Percentiles rank a stretch among this genome's conserved stretches.
Evolutionary conservation across 2,888 invertebrate genomes (phyloP).

Genomic region (Sclerodermus sp.): DNA sequence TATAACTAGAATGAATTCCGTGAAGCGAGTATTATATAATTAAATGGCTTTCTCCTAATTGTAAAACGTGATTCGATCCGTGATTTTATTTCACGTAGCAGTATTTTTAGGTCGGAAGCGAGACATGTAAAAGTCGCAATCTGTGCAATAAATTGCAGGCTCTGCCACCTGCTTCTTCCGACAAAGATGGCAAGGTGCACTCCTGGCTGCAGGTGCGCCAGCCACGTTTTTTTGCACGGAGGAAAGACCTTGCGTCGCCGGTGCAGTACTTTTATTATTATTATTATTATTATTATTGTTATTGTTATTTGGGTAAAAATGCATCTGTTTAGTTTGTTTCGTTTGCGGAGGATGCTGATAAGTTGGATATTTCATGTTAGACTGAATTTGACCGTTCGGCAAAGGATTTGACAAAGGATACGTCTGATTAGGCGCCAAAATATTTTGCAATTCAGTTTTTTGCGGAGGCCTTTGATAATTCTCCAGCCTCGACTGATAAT

Average conservation of each 20-base stretch:
- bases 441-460: slow-evolving; percentile 53
- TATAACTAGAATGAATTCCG: no score
- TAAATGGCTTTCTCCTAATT: no score
- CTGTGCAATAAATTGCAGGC: slow-evolving; percentile 81
- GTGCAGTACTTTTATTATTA: not conserved
- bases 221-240: slow-evolving; percentile 69
- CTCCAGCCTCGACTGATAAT: slow-evolving; percentile 34
- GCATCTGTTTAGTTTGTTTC: slow-evolving; percentile 59
- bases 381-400: slow-evolving; percentile 48
- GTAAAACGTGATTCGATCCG: no score
- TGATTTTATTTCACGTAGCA: no score
- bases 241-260: slow-evolving; percentile 49
- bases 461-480: slow-evolving; percentile 55
- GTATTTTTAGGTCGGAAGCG: slow-evolving; percentile 70
- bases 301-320: slow-evolving; percentile 33
- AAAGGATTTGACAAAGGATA: slow-evolving; percentile 46
- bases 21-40: not conserved
- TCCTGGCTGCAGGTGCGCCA: slow-evolving; percentile 54
- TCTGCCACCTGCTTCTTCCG: slow-evolving; percentile 79
- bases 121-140: slow-evolving; percentile 92
- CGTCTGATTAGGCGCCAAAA: slow-evolving; percentile 44
- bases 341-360: slow-evolving; percentile 69
- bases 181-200: slow-evolving; percentile 81
- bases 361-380: slow-evolving; percentile 59
- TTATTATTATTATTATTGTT: not conserved